Evolutionary conservation across 2,888 invertebrate genomes (phyloP).

Genomic region (Unio pictorum): DNA sequence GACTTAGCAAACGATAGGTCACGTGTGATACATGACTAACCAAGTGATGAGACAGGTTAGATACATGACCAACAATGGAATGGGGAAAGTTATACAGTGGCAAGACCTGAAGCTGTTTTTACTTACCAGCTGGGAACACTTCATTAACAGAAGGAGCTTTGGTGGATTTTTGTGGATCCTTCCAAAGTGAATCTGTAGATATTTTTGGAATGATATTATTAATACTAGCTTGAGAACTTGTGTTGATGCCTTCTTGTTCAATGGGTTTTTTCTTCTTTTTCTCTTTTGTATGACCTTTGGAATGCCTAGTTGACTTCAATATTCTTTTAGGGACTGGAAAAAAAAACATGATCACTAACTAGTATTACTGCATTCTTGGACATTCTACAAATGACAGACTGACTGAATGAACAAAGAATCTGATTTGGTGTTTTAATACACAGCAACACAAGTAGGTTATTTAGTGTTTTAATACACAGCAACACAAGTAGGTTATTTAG

Average conservation of each 20-base stretch:
- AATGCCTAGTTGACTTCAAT: conserved; percentile 45
- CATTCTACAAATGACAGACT: too few relatives aligned
- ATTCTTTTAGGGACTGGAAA: conserved; percentile 71
- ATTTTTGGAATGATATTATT: conserved; percentile 13
- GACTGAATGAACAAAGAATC: too few relatives aligned
- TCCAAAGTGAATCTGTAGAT: conserved; percentile 19
- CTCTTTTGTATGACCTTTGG: conserved; percentile 34
- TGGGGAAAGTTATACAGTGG: too few relatives aligned
- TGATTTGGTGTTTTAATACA: too few relatives aligned
- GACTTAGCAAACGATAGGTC: too few relatives aligned
- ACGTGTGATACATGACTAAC: too few relatives aligned
- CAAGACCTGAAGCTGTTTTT: not conserved
- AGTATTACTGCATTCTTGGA: too few relatives aligned
- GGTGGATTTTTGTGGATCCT: conserved; percentile 21
- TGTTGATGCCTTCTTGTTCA: conserved; percentile 4
- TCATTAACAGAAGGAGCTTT: conserved; percentile 11
- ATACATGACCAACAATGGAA: too few relatives aligned
- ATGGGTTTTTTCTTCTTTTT: conserved; percentile 33
- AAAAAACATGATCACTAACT: not conserved
- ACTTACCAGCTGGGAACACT: conserved; percentile 33
- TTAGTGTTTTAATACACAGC: too few relatives aligned
- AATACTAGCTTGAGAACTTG: conserved; percentile 14
- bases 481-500: too few relatives aligned
- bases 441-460: too few relatives aligned
- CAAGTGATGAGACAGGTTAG: too few relatives aligned